Conservation (phyloP, 2,797 vertebrate species). For the Siniperca undulata region DNA sequence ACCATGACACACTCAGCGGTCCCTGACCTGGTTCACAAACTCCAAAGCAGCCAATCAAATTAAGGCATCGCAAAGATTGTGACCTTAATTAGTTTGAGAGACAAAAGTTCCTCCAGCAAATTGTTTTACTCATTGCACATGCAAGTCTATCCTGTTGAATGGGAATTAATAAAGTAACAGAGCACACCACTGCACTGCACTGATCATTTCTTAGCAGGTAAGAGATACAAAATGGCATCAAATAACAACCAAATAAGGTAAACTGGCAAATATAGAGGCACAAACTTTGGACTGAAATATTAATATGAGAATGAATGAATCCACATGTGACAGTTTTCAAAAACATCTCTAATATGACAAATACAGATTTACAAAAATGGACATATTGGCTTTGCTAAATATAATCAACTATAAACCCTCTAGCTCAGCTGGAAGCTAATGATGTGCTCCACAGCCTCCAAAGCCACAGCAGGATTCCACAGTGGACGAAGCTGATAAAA, state of each 20-base stretch:
- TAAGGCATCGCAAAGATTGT: conserved; percentile 65
- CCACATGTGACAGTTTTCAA: conserved; percentile 19
- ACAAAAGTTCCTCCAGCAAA: conserved; percentile 58
- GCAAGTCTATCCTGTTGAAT: conserved; percentile 46
- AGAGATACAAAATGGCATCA: not conserved
- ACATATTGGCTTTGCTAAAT: conserved; percentile 22
- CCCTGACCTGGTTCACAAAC: conserved; percentile 79
- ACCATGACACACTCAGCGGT: conserved; percentile 71
- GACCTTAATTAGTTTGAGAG: conserved; percentile 77
- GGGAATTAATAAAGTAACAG: conserved; percentile 39
- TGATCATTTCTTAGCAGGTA: not conserved
- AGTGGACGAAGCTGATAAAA: conserved; percentile 50
- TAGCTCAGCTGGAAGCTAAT: conserved; percentile 37
- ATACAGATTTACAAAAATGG: conserved; percentile 29
- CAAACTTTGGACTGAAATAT: conserved; percentile 3
- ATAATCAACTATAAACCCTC: conserved; percentile 28
- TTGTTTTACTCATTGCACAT: conserved; percentile 27
- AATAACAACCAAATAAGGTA: not conserved
- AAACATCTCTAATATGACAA: conserved; percentile 31
- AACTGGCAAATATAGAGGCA: conserved; percentile 2
- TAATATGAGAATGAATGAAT: conserved; percentile 24
- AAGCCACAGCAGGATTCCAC: conserved; percentile 52
- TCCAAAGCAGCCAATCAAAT: conserved; percentile 76
- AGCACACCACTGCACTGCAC: conserved; percentile 6
- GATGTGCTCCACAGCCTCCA: conserved; percentile 36